Conservation (phyloP, 2,113 vertebrate genomes). For the Columbina picui region DNA sequence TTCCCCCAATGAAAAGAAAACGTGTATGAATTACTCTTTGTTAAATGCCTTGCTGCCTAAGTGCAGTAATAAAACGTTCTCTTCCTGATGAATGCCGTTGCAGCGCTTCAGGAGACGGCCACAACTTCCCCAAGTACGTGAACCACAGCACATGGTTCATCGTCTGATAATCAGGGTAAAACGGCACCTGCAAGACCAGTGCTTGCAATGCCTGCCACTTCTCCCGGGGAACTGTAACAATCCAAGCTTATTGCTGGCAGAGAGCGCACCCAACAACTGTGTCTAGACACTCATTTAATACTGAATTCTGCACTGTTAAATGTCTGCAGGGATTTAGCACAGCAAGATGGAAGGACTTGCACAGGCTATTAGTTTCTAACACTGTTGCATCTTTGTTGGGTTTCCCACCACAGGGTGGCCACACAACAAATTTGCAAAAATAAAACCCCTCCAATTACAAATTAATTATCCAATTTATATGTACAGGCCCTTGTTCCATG, state of each 20-base stretch:
- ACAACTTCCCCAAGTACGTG: neutral
- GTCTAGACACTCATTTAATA: neutral
- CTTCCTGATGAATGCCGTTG: neutral
- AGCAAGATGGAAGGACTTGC: neutral
- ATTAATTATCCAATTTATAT: neutral
- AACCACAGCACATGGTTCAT: neutral
- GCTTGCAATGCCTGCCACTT: neutral
- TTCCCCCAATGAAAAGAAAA: neutral
- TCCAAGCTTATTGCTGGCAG: neutral
- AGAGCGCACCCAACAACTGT: neutral
- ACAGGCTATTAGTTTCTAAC: neutral
- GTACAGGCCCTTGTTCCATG: neutral
- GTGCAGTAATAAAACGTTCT: neutral
- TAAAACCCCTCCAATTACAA: neutral
- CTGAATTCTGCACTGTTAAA: neutral
- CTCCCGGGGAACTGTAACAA: neutral
- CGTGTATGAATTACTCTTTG: neutral
- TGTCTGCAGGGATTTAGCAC: neutral
- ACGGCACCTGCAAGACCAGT: slow-evolving; percentile 32
- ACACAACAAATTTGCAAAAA: neutral
- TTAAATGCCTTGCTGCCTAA: neutral
- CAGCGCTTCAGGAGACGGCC: neutral
- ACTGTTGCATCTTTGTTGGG: neutral
- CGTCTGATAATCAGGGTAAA: neutral
- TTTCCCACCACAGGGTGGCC: neutral